Evolutionary conservation across 2,888 invertebrate genomes (phyloP), one percentile per base, ranked within the genome.

Genomic region (Bembecia ichneumoniformis): DNA sequence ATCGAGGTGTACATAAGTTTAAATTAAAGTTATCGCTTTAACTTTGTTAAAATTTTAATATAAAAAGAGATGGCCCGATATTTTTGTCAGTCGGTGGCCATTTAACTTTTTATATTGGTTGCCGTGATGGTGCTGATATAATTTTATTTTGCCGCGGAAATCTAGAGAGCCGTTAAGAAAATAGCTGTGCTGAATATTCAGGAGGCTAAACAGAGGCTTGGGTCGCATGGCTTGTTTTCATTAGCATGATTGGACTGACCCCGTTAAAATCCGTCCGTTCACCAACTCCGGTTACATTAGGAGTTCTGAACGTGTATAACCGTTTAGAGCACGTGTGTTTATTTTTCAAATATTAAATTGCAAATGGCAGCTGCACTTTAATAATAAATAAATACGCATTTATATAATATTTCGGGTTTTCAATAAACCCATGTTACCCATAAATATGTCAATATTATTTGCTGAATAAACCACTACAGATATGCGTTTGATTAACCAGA

Each of bases 221-320:
- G 68, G 74, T 80, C 69, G 81, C 80, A 80, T 78, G 80, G 76
- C 73, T 75, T 78, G 82, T 82, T 83, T 82, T 82, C 82, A 86
- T 82, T 86, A 82, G 72, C 77, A 79, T 82, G 82, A 84, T 86
- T 82, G 82, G 77, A 63, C 71, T 78, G 83, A 80, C 82, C 82
- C 71, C 71, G 70, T 80, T 80, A 70, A 68, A 75, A 68, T 65
- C 63, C 64, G 58, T 52, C 60, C 61, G 62, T 63, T 63, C 48
- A 49, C 49, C 45, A 50, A 47, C 48, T 44, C 47, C 43, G 48
- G 34, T 16, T 48, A 49, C 45, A 20, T 40, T 40, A 40, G 40
- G 48, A 36, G 52, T 35, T 28, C 48, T 48, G 50, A 54, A 52
- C 50, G 51, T 54, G 51, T 49, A 52, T 47, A 43, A 46, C 48